Conservation (phyloP, 2,113 vertebrate genomes). For the Peromyscus californicus region DNA sequence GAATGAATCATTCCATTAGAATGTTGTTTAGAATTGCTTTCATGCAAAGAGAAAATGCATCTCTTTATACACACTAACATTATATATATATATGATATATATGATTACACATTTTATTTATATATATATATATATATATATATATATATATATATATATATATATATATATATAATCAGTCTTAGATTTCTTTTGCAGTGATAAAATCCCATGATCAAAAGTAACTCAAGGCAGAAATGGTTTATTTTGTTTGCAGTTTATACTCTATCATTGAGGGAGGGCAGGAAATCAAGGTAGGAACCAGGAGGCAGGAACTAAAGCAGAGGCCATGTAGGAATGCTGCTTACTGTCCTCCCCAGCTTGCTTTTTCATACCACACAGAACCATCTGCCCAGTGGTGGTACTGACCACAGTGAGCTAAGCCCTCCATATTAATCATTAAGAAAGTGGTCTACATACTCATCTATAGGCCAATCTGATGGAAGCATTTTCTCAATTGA, state of each 20-base stretch:
- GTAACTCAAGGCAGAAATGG: not conserved
- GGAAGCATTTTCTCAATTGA: not conserved
- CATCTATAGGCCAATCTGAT: not conserved
- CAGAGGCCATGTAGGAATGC: not conserved
- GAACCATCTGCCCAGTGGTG: not conserved
- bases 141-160: no score
- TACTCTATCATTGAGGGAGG: not conserved
- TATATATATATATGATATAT: not conserved
- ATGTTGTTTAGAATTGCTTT: not conserved
- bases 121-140: not conserved
- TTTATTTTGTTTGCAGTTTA: not conserved
- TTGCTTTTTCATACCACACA: not conserved
- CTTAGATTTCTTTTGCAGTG: not conserved
- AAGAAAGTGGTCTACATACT: not conserved
- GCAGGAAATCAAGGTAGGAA: not conserved
- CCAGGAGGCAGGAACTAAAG: not conserved
- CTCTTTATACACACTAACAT: not conserved
- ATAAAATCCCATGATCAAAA: not conserved
- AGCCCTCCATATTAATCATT: not conserved
- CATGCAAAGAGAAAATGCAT: not conserved
- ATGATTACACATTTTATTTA: not conserved
- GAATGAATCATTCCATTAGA: slow-evolving; percentile 3
- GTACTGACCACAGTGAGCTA: not conserved
- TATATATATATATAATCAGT: not conserved
- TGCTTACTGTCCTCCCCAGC: no score